Conservation (phyloP, 2,113 vertebrate species). For the Leptosomus discolor region DNA sequence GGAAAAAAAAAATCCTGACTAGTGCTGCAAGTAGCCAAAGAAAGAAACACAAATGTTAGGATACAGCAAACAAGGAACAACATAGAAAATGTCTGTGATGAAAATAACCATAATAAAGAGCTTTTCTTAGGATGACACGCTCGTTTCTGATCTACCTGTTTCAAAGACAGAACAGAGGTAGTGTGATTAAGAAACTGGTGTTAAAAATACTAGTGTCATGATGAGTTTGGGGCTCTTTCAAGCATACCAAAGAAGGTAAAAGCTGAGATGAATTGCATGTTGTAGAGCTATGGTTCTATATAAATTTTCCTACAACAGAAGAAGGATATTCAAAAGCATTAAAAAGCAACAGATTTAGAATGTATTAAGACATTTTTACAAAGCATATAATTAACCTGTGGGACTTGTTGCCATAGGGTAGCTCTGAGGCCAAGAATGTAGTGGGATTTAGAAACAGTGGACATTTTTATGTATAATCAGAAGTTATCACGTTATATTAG, state of each 20-base stretch:
- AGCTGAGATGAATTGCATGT: background rate
- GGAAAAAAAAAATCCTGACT: background rate
- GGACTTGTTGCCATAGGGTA: background rate
- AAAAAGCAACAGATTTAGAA: background rate
- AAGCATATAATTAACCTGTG: constrained; percentile 8
- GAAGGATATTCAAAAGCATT: background rate
- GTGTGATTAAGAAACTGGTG: background rate
- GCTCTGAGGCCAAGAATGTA: background rate
- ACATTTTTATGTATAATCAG: background rate
- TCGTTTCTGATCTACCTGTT: background rate
- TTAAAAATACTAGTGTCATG: background rate
- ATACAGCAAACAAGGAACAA: background rate
- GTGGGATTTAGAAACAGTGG: background rate
- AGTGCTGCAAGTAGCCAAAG: background rate
- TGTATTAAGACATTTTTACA: background rate
- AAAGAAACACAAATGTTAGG: background rate
- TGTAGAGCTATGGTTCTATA: background rate
- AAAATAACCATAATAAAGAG: background rate
- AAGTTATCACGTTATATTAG: background rate
- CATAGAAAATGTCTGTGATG: background rate
- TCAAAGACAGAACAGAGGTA: background rate
- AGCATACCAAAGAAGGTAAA: background rate
- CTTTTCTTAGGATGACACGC: background rate
- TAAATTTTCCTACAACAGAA: background rate
- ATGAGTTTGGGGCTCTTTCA: background rate